Conservation (phyloP, 2,888 invertebrate genomes). For the Drosophila subsilvestris region DNA sequence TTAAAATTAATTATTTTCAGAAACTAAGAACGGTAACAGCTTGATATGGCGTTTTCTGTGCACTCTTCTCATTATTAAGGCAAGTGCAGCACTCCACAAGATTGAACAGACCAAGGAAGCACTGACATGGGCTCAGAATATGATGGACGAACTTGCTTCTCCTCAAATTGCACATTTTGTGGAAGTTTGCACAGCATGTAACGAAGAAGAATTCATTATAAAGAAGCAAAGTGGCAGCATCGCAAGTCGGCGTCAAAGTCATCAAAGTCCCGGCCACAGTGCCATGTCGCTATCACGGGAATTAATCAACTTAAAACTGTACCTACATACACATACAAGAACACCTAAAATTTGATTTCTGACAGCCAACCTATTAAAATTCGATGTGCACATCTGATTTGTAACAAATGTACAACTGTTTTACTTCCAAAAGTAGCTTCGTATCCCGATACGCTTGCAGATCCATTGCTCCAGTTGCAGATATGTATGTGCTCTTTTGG, state of each 20-base stretch:
- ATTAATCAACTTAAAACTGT: no score
- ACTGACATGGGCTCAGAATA: conserved; percentile 49
- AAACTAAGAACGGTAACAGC: conserved; percentile 73
- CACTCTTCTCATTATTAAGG: conserved; percentile 69
- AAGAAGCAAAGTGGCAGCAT: conserved; percentile 42
- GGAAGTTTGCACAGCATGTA: conserved; percentile 57
- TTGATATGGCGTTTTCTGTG: conserved; percentile 75
- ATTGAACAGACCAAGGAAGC: conserved; percentile 72
- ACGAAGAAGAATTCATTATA: conserved; percentile 57
- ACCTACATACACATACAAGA: neutral
- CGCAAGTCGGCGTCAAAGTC: conserved; percentile 42
- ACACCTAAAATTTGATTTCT: neutral
- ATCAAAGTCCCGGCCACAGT: neutral
- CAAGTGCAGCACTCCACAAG: conserved; percentile 76
- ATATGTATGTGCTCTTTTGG: no score
- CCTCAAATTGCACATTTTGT: conserved; percentile 52
- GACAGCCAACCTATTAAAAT: neutral
- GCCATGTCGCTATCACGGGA: neutral
- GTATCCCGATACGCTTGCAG: neutral
- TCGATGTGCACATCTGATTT: neutral
- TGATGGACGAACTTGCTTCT: conserved; percentile 40
- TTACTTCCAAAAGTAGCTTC: no score
- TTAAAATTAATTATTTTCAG: conserved; percentile 38
- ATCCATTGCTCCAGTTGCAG: neutral
- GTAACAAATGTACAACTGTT: no score